Conservation (phyloP, 92 coral and sea anemone genomes). For the Pocillopora grandis region DNA sequence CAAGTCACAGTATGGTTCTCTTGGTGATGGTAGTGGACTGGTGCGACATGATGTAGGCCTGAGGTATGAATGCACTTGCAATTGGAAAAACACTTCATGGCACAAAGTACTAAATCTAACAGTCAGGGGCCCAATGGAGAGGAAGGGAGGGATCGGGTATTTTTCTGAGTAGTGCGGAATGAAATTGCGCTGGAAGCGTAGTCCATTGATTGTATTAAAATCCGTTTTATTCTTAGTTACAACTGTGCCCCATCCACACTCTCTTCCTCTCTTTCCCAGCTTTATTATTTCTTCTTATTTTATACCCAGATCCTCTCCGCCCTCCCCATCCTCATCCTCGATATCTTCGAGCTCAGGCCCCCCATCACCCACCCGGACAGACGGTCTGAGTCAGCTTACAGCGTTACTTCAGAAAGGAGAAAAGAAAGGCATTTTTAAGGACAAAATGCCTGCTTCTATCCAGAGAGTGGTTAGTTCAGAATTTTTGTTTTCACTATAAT, state of each 20-base stretch:
- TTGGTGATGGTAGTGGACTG: conserved; percentile 54
- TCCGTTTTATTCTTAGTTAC: no score
- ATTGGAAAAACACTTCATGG: not conserved
- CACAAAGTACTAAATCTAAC: not conserved
- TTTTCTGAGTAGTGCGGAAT: no score
- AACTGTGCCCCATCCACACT: no score
- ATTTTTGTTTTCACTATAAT: not conserved
- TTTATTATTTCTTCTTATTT: not conserved
- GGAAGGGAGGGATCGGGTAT: no score
- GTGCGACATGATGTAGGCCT: conserved; percentile 80
- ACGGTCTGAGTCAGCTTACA: conserved; percentile 87
- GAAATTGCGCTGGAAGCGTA: no score
- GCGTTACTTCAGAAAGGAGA: conserved; percentile 91
- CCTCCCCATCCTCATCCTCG: conserved; percentile 89
- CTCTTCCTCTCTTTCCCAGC: no score
- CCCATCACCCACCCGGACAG: conserved; percentile 85
- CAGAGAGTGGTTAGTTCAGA: conserved; percentile 71
- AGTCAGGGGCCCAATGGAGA: not conserved
- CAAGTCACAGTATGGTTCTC: conserved; percentile 46
- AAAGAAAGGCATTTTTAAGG: conserved; percentile 84
- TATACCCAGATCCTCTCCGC: conserved; percentile 68
- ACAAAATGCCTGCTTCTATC: conserved; percentile 90
- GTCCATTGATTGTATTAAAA: no score
- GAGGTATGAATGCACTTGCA: not conserved
- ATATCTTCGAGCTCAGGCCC: conserved; percentile 85